Evolutionary conservation across 2,113 vertebrate species (phyloP).

Genomic region (Gyps fulvus): DNA sequence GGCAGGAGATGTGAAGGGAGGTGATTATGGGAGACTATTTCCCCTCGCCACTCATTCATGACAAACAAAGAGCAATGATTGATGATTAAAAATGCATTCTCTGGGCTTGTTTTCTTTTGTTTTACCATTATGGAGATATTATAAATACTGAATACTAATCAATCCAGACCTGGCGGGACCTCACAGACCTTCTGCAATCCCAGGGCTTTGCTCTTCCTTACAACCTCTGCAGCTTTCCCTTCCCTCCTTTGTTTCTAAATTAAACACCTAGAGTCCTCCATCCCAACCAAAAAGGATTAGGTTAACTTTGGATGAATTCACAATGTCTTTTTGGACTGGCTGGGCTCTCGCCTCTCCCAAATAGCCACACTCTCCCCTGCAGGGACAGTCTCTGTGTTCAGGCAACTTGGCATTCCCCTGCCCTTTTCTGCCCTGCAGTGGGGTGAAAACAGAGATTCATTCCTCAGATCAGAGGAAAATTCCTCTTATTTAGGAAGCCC

Average conservation of each 20-base stretch:
- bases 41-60: constrained; percentile 80
- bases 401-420: not conserved
- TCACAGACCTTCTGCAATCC: constrained; percentile 72
- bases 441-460: not conserved
- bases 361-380: not conserved
- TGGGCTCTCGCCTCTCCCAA: not conserved
- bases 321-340: not conserved
- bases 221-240: not conserved
- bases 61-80: constrained; percentile 87
- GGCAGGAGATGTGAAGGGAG: constrained; percentile 76
- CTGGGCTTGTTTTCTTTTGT: constrained; percentile 84
- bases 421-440: not conserved
- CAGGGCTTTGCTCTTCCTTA: constrained; percentile 41
- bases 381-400: not conserved
- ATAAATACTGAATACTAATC: constrained; percentile 86
- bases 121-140: constrained; percentile 85
- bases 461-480: not conserved
- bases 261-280: not conserved
- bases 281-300: not conserved
- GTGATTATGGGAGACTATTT: constrained; percentile 83
- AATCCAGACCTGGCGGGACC: constrained; percentile 78
- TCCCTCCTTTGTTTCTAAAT: constrained; percentile 3
- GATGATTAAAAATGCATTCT: constrained; percentile 88
- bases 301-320: not conserved
- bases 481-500: not conserved